Evolutionary conservation across 2,888 invertebrate genomes (phyloP), one percentile per base, ranked within the genome.

Genomic region (Parnassius glacialis): DNA sequence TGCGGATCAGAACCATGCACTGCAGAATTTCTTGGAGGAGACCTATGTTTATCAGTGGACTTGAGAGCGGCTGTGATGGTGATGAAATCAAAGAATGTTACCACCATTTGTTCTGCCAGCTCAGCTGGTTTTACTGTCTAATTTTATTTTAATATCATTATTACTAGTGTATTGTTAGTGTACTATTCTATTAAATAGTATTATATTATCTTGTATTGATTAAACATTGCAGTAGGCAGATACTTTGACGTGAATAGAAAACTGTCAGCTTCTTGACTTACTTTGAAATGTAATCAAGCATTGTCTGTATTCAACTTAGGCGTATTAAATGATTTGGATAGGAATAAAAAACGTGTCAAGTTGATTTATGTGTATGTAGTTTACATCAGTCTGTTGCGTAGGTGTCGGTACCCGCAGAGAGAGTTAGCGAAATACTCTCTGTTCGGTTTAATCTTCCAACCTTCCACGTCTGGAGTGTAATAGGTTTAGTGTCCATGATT

Each of bases 401-500:
- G 83, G 84, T 68, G 80, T 72, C 71, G 63, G 68, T 72, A 66
- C 68, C 61, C 57, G 42, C 61, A 60, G 70, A 72, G 72, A 74
- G 70, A 74, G 70, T 70, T 64, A 44, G 63, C 61, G 64, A 67
- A 68, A 68, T 65, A 65, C 75, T 69, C 74, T 78, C 73, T 74
- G 73, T 71, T 73, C 69, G 70, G 72, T 72, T 73, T 75, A 78
- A 76, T 78, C 79, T 80, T 77, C 78, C 64, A 61, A 71, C 72
- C 67, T 66, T 64, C 63, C 73, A 73, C 76, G 80, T 79, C 78
- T 72, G 74, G 73, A 73, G 75, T 81, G 70, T 78, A 81, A 82
- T 80, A 76, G 78, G 67, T 76, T 69, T 74, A 70, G 74, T 75
- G 70, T 64, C 67, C 64, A 74, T 82, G 81, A 82, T 82, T 77